These are phyloP conservation scores for Mesochorus sp. DNA, from an alignment of 2,888 invertebrate species.

Conservation along the genomic window DNA sequence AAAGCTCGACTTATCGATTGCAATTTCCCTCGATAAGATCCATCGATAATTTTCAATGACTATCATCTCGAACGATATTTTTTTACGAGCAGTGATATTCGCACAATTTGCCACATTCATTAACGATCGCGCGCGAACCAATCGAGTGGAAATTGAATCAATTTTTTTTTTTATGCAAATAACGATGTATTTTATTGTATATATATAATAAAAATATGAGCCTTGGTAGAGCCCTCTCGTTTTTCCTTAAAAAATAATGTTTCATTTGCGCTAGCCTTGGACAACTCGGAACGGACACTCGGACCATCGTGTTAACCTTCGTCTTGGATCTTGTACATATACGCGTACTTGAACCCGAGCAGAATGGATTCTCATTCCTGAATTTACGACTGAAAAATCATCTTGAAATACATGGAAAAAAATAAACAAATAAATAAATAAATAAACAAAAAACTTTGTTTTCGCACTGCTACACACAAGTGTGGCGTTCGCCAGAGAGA, in stretches of 20 bases:
- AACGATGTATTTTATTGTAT: too few relatives aligned
- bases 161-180: too few relatives aligned
- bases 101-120: too few relatives aligned
- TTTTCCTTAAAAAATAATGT: too few relatives aligned
- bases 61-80: neutral
- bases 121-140: too few relatives aligned
- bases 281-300: neutral
- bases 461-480: conserved; percentile 51
- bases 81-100: too few relatives aligned
- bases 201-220: too few relatives aligned
- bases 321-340: neutral
- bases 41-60: neutral
- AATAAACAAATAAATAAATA: too few relatives aligned
- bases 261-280: neutral
- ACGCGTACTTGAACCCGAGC: neutral
- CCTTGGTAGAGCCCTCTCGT: too few relatives aligned
- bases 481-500: conserved; percentile 47
- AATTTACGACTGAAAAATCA: conserved; percentile 65
- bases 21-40: too few relatives aligned
- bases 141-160: too few relatives aligned
- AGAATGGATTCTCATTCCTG: conserved; percentile 58
- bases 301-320: neutral
- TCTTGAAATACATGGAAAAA: conserved; percentile 52
- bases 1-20: neutral
- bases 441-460: too few relatives aligned